Base-by-base conservation (phyloP, 1,140 invertebrate genomes). In the Hestina assimilis region DNA sequence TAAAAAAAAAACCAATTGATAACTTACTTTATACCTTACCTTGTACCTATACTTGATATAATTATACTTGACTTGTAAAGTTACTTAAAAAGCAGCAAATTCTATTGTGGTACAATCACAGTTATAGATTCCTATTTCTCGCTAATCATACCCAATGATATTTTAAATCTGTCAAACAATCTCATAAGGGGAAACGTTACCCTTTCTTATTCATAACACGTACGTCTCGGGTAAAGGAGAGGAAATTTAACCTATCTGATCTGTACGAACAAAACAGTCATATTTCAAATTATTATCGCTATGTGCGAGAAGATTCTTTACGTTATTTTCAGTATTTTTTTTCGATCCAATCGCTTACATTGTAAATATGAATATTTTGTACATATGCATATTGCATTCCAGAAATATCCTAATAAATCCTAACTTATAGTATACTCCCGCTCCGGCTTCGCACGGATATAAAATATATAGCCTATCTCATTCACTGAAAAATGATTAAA, bases 231-330 rank as follows among this genome's bases (percentile, higher is more conserved):
- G 58, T 6, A 29, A 41, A 40, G 35, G 51, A 31, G 50, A 31
- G 58, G 24, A 51, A 60, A 60, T 60, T 60, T 60, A 54, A 60
- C 58, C 52, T 54, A 60, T 50, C 55, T 57, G 48, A 57, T 59
- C 57, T 59, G 47, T 42, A 47, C 31, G 47, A 53, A 59, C 57
- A 52, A 53, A 50, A 45, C 20, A 31, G 20, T 11, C 35, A 51
- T 50, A 55, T 48, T 61, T 55, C 59, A 61, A 50, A 61, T 40
- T 50, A n/a, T n/a, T n/a, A n/a, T 55, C 40, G 52, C 59, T 29
- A 38, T 55, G 45, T 52, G 14, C 19, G 46, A 50, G 45, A 53
- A 54, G 26, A 47, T 47, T 47, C 28, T 4, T 3, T 23, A 11
- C 12, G 19, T 20, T 38, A 38, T 17, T 38, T 38, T 38, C 1